A percentile compares a stretch with the other conserved stretches of the same genome.
Evolutionary conservation across 2,888 invertebrate species (phyloP).

Genomic region (Nymphalis polychloros): DNA sequence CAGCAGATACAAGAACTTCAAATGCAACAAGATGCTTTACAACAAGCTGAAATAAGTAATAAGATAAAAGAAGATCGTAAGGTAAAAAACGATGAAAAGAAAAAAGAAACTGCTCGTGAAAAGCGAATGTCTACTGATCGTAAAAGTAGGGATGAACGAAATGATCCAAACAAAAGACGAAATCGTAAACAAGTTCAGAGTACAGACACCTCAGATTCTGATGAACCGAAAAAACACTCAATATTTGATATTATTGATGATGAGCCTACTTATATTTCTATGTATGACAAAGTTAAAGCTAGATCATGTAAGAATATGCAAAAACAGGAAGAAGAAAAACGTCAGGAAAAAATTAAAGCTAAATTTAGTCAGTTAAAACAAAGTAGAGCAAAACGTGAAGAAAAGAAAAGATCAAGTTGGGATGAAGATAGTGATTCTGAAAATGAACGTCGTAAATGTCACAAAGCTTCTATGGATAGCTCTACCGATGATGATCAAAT

Average conservation of each 20-base stretch:
- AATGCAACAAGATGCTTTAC: constrained; percentile 73
- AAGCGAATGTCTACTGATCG: constrained; percentile 78
- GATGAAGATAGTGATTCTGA: constrained; percentile 92
- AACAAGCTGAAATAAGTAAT: constrained; percentile 64
- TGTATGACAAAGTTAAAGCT: constrained; percentile 98
- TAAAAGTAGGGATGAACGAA: constrained; percentile 77
- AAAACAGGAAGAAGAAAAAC: constrained; percentile 93
- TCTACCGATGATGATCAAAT: constrained; percentile 80
- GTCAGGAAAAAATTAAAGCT: constrained; percentile 92
- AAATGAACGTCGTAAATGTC: constrained; percentile 67
- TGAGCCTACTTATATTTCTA: constrained; percentile 95
- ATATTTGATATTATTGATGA: constrained; percentile 95
- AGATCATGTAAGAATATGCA: constrained; percentile 96
- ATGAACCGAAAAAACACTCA: constrained; percentile 93
- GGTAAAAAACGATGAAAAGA: constrained; percentile 68
- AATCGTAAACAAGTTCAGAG: constrained; percentile 77
- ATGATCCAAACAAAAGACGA: constrained; percentile 65
- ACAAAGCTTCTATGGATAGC: constrained; percentile 74
- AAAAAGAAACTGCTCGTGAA: constrained; percentile 71
- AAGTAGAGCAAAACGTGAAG: constrained; percentile 92
- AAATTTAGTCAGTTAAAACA: constrained; percentile 94
- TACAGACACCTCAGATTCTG: constrained; percentile 87
- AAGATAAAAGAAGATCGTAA: constrained; percentile 74
- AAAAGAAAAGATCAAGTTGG: constrained; percentile 94
- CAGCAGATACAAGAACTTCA: constrained; percentile 77